phyloP scores from a whole-genome alignment of 2,797 vertebrate species.

The Cossypha dichroa region DNA sequence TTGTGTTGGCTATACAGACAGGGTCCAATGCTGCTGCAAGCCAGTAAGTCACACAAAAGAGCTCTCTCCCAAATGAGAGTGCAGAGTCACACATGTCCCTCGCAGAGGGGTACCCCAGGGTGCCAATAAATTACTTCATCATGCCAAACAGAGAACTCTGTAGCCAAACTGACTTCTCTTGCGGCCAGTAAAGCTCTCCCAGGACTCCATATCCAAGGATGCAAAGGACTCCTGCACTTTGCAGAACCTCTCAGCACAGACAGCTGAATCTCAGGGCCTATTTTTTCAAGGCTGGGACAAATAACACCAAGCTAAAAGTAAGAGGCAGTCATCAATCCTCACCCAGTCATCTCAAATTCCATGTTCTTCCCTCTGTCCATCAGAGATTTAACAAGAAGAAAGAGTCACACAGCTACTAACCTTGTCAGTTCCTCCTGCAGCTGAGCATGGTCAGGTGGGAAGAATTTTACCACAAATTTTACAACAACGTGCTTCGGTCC shows the following conservation, averaged over 20 bases:
- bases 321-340: neutral
- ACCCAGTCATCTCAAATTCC: neutral
- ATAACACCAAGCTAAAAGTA: neutral
- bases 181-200: neutral
- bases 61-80: accelerated
- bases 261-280: neutral
- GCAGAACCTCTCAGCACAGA: neutral
- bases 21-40: neutral
- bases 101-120: neutral
- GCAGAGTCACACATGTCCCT: accelerated
- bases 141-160: neutral
- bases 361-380: neutral
- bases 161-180: neutral
- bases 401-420: conserved; percentile 70
- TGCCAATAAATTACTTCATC: neutral
- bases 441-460: conserved; percentile 92
- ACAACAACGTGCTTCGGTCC: conserved; percentile 90
- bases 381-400: neutral
- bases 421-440: conserved; percentile 95
- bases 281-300: neutral
- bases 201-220: neutral
- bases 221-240: neutral
- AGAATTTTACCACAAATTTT: conserved; percentile 97
- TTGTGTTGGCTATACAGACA: neutral
- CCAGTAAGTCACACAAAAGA: neutral